Evolutionary conservation across 2,888 invertebrate genomes (phyloP), one percentile per base, ranked within the genome.

Genomic region (Neuroscelio doddi): DNA sequence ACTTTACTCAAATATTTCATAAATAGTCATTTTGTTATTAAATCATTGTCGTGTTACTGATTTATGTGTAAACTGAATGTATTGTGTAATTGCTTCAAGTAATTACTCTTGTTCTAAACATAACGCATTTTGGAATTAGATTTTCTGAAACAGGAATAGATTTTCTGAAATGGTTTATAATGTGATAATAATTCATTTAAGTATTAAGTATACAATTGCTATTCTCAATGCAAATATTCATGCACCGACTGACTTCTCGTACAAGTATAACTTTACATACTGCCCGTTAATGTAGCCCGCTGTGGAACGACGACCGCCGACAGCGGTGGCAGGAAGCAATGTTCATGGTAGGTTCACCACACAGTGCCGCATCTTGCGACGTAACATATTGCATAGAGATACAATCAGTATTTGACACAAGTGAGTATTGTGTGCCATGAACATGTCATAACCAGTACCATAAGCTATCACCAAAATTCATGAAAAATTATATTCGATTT

Each of bases 331-430:
- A 64, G 69, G 68, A 70, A 68, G 57, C 69, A 72, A 52, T 64
- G 53, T 41, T 70, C 59, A 51, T 34, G 47, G 45, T 45, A 47
- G 68, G 65, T 73, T 71, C 61, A 64, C 70, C 69, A 52, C 71
- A 68, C 65, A 62, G 52, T 53, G 67, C 62, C 52, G 52, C 61
- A 64, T 59, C 61, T 72, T 63, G 58, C 67, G 61, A 71, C 67
- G 61, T 71, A 71, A 70, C 69, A 56, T 69, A 72, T 69, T 65
- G 68, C 59, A 46, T 61, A 47, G 58, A 68, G 73, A 74, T 76
- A 73, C 68, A 76, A 78, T 77, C 73, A 70, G 49, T 51, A 69
- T 75, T 75, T 71, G 70, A 74, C 70, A 52, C 51, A 64, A 53
- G 29, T 50, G 49, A 8, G 39, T 39, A 39, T 17, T 7, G 39